phyloP scores from a whole-genome alignment of 1,140 invertebrate genomes.

The Megathymus violae region DNA sequence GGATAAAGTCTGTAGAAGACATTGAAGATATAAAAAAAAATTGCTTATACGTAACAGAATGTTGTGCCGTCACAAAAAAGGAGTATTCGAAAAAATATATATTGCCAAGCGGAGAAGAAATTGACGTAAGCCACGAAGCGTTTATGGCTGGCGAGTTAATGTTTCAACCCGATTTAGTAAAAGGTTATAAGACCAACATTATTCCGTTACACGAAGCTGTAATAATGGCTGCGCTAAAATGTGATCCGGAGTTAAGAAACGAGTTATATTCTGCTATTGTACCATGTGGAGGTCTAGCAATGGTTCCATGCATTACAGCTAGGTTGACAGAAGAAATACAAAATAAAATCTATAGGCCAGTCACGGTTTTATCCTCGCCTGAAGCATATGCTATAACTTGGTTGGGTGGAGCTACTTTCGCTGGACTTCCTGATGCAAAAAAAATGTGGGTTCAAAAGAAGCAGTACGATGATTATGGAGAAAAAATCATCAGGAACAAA shows the following conservation, averaged over 20 bases:
- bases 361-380: constrained; percentile 46
- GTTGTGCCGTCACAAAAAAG: constrained; percentile 42
- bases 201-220: constrained; percentile 55
- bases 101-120: constrained; percentile 49
- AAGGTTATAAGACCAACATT: constrained; percentile 37
- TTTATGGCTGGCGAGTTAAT: constrained; percentile 62
- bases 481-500: constrained; percentile 63
- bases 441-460: constrained; percentile 60
- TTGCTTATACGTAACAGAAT: constrained; percentile 51
- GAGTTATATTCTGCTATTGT: constrained; percentile 57
- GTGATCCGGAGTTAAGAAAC: constrained; percentile 53
- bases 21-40: constrained; percentile 50
- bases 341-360: constrained; percentile 36
- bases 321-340: constrained; percentile 53
- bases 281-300: constrained; percentile 56
- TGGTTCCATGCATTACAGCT: constrained; percentile 52
- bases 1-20: constrained; percentile 33
- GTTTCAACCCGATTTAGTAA: constrained; percentile 58
- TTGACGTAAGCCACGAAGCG: constrained; percentile 57
- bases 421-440: constrained; percentile 48
- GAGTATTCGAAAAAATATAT: constrained; percentile 42
- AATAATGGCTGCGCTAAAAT: constrained; percentile 48
- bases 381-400: constrained; percentile 60
- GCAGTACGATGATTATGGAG: constrained; percentile 64
- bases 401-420: constrained; percentile 70